Percentiles rank a stretch among this genome's conserved stretches.
phyloP scores from a whole-genome alignment of 2,797 vertebrate genomes.

The Chiloscyllium punctatum region DNA sequence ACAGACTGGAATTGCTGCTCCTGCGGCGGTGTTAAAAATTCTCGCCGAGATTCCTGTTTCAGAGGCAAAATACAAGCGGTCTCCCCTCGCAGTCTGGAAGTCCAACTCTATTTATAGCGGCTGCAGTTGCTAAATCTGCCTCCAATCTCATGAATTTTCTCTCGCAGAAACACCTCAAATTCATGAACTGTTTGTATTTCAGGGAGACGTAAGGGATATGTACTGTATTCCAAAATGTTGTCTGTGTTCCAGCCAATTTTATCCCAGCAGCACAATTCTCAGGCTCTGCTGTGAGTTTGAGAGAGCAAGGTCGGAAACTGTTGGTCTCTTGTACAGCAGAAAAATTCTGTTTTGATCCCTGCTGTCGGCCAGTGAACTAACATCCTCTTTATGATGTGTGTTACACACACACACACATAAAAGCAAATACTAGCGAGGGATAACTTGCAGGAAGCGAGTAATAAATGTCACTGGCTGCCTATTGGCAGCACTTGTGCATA shows the following conservation, averaged over 20 bases:
- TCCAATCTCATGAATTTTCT: neutral
- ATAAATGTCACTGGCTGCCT: too few species aligned
- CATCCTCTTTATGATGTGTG: constrained; percentile 11
- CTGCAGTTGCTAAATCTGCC: neutral
- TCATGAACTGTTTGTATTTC: neutral
- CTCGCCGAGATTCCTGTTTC: neutral
- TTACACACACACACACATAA: too few species aligned
- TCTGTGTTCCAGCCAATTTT: constrained; percentile 43
- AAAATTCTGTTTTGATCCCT: constrained; percentile 40
- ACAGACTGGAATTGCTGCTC: neutral
- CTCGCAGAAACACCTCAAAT: neutral
- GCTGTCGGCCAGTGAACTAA: neutral
- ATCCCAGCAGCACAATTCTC: constrained; percentile 6
- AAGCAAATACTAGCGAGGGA: neutral
- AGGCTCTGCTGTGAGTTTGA: neutral
- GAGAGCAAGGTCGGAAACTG: constrained; percentile 22
- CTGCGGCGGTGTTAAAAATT: neutral
- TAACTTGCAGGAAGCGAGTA: neutral
- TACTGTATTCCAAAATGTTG: neutral
- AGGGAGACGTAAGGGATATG: neutral
- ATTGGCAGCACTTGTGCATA: neutral
- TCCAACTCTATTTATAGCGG: neutral
- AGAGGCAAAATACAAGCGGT: neutral
- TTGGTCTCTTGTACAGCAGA: constrained; percentile 28
- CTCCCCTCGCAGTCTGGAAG: neutral